Percentiles rank a stretch among this genome's conserved stretches.
Evolutionary conservation across 2,888 invertebrate species (phyloP).

Genomic region (Lobophora halterata): DNA sequence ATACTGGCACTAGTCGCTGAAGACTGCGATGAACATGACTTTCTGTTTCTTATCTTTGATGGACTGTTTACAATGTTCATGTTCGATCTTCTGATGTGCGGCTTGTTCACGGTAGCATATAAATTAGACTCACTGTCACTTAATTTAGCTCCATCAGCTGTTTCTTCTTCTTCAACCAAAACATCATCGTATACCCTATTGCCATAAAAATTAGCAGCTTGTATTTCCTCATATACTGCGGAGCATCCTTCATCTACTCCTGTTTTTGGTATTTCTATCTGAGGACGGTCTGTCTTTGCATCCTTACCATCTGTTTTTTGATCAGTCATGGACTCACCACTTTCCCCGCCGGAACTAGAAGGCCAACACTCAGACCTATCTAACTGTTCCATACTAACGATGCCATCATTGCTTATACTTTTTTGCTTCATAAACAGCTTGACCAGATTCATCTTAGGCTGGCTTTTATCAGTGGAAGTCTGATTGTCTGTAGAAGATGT

Average conservation of each 20-base stretch:
- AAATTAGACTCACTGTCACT: constrained; percentile 67
- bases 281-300: constrained; percentile 55
- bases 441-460: constrained; percentile 89
- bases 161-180: constrained; percentile 72
- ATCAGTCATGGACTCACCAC: constrained; percentile 80
- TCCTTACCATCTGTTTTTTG: constrained; percentile 56
- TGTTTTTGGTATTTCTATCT: constrained; percentile 79
- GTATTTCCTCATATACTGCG: constrained; percentile 67
- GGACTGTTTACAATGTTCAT: constrained; percentile 79
- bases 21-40: constrained; percentile 72
- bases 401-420: constrained; percentile 89
- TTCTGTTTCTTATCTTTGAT: constrained; percentile 62
- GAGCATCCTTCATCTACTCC: constrained; percentile 65
- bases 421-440: constrained; percentile 95
- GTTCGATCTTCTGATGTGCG: constrained; percentile 66
- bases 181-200: constrained; percentile 73
- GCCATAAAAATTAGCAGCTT: constrained; percentile 51
- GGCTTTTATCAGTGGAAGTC: constrained; percentile 72
- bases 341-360: constrained; percentile 82
- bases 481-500: constrained; percentile 77
- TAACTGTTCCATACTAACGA: constrained; percentile 87
- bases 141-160: constrained; percentile 63
- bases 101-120: constrained; percentile 75
- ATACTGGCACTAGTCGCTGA: constrained; percentile 77
- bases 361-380: constrained; percentile 89